Evolutionary conservation across 2,797 vertebrate species (phyloP).

Genomic region (Sebastes glaucus): DNA sequence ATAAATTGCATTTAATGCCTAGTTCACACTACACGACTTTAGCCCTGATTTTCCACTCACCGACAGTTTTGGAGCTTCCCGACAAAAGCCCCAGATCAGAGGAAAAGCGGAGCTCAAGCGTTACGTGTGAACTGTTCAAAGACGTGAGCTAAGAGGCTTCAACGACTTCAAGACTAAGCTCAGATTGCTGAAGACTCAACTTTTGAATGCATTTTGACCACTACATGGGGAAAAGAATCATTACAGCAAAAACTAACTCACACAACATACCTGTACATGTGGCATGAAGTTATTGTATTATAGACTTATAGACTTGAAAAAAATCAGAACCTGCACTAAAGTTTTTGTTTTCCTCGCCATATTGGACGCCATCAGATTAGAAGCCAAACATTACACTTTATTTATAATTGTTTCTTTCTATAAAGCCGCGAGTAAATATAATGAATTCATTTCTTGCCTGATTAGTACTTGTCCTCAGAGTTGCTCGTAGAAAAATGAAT

Average conservation of each 20-base stretch:
- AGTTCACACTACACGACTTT: no score
- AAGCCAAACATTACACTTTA: background rate
- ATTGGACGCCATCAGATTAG: background rate
- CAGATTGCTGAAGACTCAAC: background rate
- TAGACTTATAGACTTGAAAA: background rate
- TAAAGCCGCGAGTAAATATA: conserved; percentile 5
- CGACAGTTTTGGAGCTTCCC: no score
- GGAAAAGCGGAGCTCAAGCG: no score
- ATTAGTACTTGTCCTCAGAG: conserved; percentile 14
- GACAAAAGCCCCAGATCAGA: no score
- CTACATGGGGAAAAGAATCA: background rate
- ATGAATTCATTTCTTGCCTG: background rate
- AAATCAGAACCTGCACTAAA: background rate
- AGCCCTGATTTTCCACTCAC: no score
- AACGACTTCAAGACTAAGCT: background rate
- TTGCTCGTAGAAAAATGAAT: background rate
- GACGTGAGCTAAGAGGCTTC: no score
- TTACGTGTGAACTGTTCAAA: no score
- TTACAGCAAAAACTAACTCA: background rate
- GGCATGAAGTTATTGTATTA: background rate
- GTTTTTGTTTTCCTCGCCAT: background rate
- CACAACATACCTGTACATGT: background rate
- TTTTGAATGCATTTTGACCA: background rate
- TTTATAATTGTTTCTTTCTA: conserved; percentile 6
- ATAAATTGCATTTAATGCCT: background rate